A percentile compares a stretch with the other conserved stretches of the same genome.
Conservation (phyloP, 2,888 invertebrate genomes). For the Gisinianus flammeolus region DNA sequence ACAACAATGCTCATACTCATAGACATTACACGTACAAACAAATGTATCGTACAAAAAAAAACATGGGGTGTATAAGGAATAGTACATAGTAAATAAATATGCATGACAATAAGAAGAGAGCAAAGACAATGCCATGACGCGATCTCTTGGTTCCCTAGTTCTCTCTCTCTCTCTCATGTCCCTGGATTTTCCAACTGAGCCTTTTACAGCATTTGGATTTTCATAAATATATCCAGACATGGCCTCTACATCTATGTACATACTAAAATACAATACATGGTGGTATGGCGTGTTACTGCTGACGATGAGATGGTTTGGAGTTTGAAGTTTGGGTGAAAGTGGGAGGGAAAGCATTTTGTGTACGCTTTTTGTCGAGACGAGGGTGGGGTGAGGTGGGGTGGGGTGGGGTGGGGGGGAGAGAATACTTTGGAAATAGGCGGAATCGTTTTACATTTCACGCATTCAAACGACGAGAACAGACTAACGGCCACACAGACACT, state of each 20-base stretch:
- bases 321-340: neutral
- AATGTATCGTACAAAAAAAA: no score
- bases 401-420: neutral
- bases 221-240: no score
- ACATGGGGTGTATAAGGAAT: no score
- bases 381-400: neutral
- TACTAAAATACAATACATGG: no score
- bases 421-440: neutral
- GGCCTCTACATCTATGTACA: neutral
- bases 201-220: neutral
- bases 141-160: no score
- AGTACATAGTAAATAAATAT: no score
- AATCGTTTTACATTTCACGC: slow-evolving; percentile 1
- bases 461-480: neutral
- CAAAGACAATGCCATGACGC: no score
- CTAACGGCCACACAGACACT: neutral
- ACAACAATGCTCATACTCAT: no score
- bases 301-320: neutral
- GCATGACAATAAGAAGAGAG: no score
- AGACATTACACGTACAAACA: no score
- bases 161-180: neutral
- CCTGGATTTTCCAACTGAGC: neutral
- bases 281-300: neutral
- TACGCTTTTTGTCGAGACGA: neutral
- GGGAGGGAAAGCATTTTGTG: no score